These are phyloP conservation scores for Scaptomyza caliginosa DNA, from an alignment of 2,888 invertebrate species.

Conservation along the genomic window DNA sequence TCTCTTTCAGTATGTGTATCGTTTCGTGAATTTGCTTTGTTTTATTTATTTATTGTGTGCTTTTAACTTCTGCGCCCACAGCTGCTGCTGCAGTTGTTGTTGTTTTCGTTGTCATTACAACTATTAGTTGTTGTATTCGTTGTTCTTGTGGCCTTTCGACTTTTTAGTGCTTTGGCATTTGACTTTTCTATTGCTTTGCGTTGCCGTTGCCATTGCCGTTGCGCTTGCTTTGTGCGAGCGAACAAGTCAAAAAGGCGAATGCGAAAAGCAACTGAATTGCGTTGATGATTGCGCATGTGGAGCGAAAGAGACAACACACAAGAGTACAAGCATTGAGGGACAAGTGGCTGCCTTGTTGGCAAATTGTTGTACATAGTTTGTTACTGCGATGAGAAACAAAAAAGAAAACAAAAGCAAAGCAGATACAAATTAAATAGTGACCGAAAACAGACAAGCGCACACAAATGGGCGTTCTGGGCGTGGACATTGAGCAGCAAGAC, in stretches of 20 bases:
- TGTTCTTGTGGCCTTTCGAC: slow-evolving; percentile 68
- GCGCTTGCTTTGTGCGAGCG: slow-evolving; percentile 22
- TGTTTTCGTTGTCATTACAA: slow-evolving; percentile 57
- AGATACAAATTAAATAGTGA: slow-evolving; percentile 76
- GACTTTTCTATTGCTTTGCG: slow-evolving; percentile 50
- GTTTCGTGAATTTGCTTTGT: slow-evolving; percentile 68
- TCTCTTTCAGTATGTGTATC: slow-evolving; percentile 44
- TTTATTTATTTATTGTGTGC: slow-evolving; percentile 73
- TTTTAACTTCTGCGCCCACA: slow-evolving; percentile 46
- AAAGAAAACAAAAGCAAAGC: slow-evolving; percentile 52
- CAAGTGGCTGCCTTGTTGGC: slow-evolving; percentile 26
- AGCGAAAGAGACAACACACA: background rate
- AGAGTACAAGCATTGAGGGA: background rate
- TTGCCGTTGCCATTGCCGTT: slow-evolving; percentile 17
- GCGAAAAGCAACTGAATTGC: slow-evolving; percentile 31
- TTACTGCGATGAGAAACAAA: slow-evolving; percentile 57
- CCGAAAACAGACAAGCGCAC: slow-evolving; percentile 50
- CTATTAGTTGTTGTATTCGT: slow-evolving; percentile 30
- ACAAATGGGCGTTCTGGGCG: slow-evolving; percentile 21
- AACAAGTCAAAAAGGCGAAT: slow-evolving; percentile 42
- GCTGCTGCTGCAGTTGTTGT: slow-evolving; percentile 9
- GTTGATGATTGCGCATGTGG: background rate
- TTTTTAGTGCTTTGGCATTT: slow-evolving; percentile 71
- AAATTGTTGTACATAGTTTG: slow-evolving; percentile 69
- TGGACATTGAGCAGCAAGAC: slow-evolving; percentile 1